Evolutionary conservation across 2,888 invertebrate genomes (phyloP).

Genomic region (Hypercompe scribonia): DNA sequence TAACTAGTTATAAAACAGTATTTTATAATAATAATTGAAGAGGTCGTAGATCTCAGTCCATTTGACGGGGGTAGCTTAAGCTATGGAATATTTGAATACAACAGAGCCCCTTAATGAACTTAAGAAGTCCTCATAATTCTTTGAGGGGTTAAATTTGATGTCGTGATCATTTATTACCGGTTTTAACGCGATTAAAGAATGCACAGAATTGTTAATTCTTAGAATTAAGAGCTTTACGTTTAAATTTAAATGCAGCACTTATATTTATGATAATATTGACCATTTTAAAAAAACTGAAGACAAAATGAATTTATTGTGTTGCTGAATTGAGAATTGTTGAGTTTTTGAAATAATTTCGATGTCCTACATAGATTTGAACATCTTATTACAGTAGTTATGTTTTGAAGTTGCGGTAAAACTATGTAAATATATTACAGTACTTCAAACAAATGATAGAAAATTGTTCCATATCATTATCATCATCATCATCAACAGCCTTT

Average conservation of each 20-base stretch:
- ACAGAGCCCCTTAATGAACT: slow-evolving; percentile 73
- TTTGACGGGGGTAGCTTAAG: slow-evolving; percentile 56
- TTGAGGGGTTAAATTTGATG: slow-evolving; percentile 60
- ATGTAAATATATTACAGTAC: too few species aligned
- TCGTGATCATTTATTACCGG: slow-evolving; percentile 67
- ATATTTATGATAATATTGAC: not conserved
- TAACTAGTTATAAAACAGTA: slow-evolving; percentile 69
- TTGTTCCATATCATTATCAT: too few species aligned
- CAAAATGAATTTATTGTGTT: not conserved
- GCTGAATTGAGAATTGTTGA: not conserved
- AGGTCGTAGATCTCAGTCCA: slow-evolving; percentile 67
- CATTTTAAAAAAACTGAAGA: not conserved
- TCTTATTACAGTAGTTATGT: too few species aligned
- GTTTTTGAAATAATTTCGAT: not conserved
- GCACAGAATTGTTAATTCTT: slow-evolving; percentile 43
- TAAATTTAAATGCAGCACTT: not conserved
- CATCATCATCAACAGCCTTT: too few species aligned
- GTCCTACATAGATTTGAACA: not conserved
- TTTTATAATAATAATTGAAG: slow-evolving; percentile 66
- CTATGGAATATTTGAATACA: slow-evolving; percentile 45
- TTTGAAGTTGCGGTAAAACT: too few species aligned
- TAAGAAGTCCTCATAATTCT: slow-evolving; percentile 72
- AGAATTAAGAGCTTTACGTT: not conserved
- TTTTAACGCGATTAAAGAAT: slow-evolving; percentile 66
- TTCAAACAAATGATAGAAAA: too few species aligned